Evolutionary conservation across 2,888 invertebrate genomes (phyloP).

Genomic region (Nomada fucata): DNA sequence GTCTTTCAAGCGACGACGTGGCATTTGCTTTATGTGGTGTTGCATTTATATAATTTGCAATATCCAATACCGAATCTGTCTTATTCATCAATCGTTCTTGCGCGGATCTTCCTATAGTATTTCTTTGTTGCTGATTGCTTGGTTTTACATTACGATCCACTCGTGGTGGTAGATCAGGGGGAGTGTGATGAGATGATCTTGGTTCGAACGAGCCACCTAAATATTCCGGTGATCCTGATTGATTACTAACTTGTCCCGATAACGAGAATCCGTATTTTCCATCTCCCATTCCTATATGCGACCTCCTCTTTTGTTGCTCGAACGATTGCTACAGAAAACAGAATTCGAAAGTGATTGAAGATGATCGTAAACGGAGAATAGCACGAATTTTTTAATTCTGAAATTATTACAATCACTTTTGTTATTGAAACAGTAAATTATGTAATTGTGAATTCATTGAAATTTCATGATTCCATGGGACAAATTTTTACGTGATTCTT

Average conservation of each 20-base stretch:
- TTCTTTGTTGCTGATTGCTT: constrained; percentile 83
- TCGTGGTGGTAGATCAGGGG: constrained; percentile 94
- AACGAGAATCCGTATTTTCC: constrained; percentile 88
- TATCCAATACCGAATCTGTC: constrained; percentile 86
- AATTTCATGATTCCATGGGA: not conserved
- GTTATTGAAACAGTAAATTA: not conserved
- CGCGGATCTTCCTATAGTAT: constrained; percentile 83
- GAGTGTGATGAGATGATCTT: constrained; percentile 83
- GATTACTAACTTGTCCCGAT: constrained; percentile 82
- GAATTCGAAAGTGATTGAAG: not conserved
- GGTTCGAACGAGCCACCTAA: constrained; percentile 78
- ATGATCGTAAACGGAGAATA: not conserved
- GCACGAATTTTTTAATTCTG: not conserved
- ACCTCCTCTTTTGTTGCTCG: constrained; percentile 79
- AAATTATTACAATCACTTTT: no score
- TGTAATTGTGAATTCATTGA: not conserved
- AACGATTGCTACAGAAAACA: constrained; percentile 71
- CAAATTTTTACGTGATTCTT: not conserved
- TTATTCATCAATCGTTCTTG: constrained; percentile 85
- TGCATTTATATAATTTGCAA: constrained; percentile 85
- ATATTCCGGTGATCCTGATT: constrained; percentile 80
- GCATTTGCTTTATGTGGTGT: constrained; percentile 83
- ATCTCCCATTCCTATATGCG: constrained; percentile 85
- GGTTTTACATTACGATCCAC: constrained; percentile 93
- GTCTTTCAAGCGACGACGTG: constrained; percentile 83